Evolutionary conservation across 2,113 vertebrate genomes (phyloP).

Genomic region (Calypte anna): DNA sequence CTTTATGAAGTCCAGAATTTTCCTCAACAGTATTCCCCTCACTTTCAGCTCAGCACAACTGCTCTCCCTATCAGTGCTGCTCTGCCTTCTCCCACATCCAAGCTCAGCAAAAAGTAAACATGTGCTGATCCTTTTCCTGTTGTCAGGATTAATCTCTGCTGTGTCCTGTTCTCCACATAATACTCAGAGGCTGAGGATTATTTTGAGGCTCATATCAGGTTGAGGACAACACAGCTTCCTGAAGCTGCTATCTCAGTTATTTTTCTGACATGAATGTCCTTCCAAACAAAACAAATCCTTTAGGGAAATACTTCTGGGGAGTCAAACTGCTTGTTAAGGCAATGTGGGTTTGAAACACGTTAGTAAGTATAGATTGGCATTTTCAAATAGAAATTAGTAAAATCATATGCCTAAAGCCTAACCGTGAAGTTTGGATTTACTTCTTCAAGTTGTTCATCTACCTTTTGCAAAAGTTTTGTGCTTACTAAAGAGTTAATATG

Average conservation of each 20-base stretch:
- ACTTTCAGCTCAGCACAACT: not conserved
- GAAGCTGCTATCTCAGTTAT: not conserved
- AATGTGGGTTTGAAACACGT: not conserved
- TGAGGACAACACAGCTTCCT: not conserved
- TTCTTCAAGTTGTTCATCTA: not conserved
- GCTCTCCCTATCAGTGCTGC: not conserved
- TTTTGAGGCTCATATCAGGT: not conserved
- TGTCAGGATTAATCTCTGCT: not conserved
- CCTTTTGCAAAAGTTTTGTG: not conserved
- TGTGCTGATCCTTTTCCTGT: not conserved
- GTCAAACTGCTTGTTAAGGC: not conserved
- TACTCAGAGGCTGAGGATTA: not conserved
- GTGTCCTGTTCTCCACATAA: not conserved
- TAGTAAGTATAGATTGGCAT: not conserved
- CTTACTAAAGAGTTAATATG: not conserved
- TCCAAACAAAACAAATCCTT: not conserved
- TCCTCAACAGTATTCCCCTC: not conserved
- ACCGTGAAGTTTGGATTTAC: not conserved
- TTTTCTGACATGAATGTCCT: not conserved
- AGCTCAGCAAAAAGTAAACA: not conserved
- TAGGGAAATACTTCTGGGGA: not conserved
- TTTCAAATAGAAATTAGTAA: not conserved
- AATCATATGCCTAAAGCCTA: not conserved
- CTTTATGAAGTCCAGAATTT: not conserved
- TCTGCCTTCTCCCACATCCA: not conserved